Percentiles rank a stretch among this genome's conserved stretches.
These are phyloP conservation scores for Amblyopsis rosae DNA, from an alignment of 2,113 vertebrate genomes.

Conservation along the genomic window DNA sequence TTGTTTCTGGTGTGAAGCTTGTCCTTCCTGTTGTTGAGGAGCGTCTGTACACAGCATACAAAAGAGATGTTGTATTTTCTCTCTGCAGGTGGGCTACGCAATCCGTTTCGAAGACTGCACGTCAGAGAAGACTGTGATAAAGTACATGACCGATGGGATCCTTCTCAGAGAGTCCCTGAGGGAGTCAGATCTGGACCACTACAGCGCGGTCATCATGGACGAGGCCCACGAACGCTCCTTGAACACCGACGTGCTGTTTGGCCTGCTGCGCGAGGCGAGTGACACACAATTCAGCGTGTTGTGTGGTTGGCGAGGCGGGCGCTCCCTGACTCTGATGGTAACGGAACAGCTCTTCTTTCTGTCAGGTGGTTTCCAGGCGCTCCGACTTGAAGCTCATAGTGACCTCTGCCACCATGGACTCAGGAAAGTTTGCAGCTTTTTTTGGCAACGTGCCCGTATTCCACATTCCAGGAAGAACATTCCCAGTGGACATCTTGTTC, in stretches of 20 bases:
- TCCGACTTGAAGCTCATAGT: slow-evolving; percentile 97
- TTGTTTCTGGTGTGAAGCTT: neutral
- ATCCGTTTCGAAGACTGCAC: slow-evolving; percentile 99
- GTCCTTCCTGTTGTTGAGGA: neutral
- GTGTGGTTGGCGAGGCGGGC: neutral
- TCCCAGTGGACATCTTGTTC: slow-evolving; percentile 96
- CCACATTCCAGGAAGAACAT: slow-evolving; percentile 95
- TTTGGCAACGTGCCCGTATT: slow-evolving; percentile 98
- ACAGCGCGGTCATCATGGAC: slow-evolving; percentile 98
- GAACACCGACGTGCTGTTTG: slow-evolving; percentile 96
- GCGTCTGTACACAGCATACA: neutral
- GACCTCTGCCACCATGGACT: slow-evolving; percentile 98
- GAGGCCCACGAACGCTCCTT: slow-evolving; percentile 96
- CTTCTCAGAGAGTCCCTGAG: slow-evolving; percentile 95
- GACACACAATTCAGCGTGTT: neutral
- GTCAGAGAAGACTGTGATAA: slow-evolving; percentile 92
- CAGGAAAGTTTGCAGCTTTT: slow-evolving; percentile 96
- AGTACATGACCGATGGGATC: slow-evolving; percentile 99
- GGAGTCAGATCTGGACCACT: slow-evolving; percentile 96
- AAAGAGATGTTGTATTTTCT: neutral
- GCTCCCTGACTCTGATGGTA: neutral
- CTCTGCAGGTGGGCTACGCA: slow-evolving; percentile 89
- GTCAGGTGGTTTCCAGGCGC: slow-evolving; percentile 91
- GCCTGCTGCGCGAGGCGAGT: slow-evolving; percentile 91
- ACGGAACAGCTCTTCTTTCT: neutral